Base-by-base conservation (phyloP, 2,113 vertebrate genomes). In the Sitta europaea region DNA sequence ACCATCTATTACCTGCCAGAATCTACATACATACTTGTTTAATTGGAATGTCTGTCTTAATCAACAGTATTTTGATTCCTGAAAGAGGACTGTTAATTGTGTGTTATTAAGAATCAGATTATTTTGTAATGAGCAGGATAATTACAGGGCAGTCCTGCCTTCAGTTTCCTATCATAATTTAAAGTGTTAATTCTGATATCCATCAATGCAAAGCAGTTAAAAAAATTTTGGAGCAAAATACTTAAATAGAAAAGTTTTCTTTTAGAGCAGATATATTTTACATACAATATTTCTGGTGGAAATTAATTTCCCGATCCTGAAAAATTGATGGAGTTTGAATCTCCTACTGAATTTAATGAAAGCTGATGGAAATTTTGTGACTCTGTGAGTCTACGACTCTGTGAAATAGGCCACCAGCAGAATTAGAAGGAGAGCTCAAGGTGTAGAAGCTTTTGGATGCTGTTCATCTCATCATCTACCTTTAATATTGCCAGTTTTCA, bases 111-210 rank as follows among this genome's bases (percentile, higher is more conserved):
- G 43, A 88, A 62, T 80, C 67, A 86, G 27, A 83, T 82, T 93
- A 71, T 92, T 90, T 92, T 87, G 70, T 62, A 95, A 86, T 29
- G 22, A 88, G 58, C 24, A 70, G 70, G 57, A 76, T 79, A 95
- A 88, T 90, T 93, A 81, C 48, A 95, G 40, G 51, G 62, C 14
- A 66, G 58, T 76, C 23, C 63, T 89, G 36, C 25, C 43, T 65
- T 90, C 71, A 73, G 36, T 83, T 95, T 85, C 25, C 74, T 50
- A 65, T 50, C 38, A 42, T 67, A 73, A 79, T 40, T 91, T 58
- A 45, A 59, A 90, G 6, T 36, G 11, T 47, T 72, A 42, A 65
- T 77, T 93, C 74, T 89, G 36, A 91, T 89, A 91, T 90, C 57
- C 55, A 71, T 19, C 18, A 8, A 28, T 58, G 85, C 7, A 92